Conservation (phyloP, 2,888 invertebrate species). For the Anarsia innoxiella region DNA sequence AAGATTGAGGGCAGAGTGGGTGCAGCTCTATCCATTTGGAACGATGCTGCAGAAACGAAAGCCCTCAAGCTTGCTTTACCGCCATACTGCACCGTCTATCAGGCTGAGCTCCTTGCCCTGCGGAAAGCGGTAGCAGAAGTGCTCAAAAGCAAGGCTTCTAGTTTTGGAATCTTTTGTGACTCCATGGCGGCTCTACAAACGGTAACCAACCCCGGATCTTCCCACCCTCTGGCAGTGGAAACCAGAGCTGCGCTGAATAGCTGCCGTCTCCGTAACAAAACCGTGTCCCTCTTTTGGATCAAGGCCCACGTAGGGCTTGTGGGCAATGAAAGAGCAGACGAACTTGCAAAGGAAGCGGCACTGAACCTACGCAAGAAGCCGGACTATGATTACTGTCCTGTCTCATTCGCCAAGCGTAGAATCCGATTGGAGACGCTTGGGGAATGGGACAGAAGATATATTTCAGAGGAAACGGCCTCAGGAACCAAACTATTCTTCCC, state of each 20-base stretch:
- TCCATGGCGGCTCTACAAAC: slow-evolving; percentile 2
- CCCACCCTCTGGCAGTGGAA: slow-evolving; percentile 4
- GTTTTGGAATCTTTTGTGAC: slow-evolving; percentile 6
- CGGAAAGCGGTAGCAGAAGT: not conserved
- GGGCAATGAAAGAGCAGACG: slow-evolving; percentile 12
- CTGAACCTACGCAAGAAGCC: not conserved
- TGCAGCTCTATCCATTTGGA: not conserved
- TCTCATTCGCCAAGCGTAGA: not conserved
- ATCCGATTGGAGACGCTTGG: not conserved
- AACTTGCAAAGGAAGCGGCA: slow-evolving; percentile 10
- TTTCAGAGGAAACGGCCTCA: not conserved
- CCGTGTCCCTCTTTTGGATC: slow-evolving; percentile 8
- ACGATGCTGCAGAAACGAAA: not conserved
- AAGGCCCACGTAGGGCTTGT: slow-evolving; percentile 12
- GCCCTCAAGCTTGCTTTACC: not conserved
- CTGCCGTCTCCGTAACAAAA: not conserved
- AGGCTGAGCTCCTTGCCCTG: slow-evolving; percentile 1
- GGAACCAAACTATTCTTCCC: not conserved
- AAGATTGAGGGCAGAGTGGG: not conserved
- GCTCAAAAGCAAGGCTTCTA: not conserved
- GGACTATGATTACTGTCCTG: not conserved
- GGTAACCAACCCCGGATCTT: not conserved
- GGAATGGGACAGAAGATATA: not conserved
- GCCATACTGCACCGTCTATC: not conserved
- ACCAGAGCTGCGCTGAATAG: not conserved